phyloP scores from a whole-genome alignment of 2,888 invertebrate genomes.

The Xylota sylvarum region DNA sequence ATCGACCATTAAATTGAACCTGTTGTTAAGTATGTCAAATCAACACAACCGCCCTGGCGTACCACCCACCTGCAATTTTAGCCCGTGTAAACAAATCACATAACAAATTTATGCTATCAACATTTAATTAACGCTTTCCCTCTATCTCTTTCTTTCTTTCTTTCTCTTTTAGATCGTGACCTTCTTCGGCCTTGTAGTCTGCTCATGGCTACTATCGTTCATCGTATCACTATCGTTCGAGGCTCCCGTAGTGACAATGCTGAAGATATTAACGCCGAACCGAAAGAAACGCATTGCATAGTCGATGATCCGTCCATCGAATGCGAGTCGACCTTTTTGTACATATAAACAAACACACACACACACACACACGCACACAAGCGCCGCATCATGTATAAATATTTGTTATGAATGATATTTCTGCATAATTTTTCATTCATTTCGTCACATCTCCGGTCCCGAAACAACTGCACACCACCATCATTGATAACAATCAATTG shows the following conservation, averaged over 20 bases:
- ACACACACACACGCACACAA: conserved; percentile 11
- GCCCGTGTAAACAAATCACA: neutral
- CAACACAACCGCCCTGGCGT: neutral
- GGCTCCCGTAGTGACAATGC: conserved; percentile 93
- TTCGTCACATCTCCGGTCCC: conserved; percentile 17
- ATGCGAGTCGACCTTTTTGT: conserved; percentile 28
- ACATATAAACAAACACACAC: conserved; percentile 29
- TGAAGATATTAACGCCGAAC: conserved; percentile 89
- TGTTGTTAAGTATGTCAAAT: neutral
- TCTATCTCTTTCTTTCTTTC: conserved; percentile 37
- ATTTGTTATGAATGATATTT: conserved; percentile 35
- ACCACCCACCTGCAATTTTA: neutral
- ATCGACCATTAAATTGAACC: neutral
- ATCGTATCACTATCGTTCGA: conserved; percentile 93
- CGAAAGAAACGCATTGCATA: conserved; percentile 84
- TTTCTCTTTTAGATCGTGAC: conserved; percentile 88
- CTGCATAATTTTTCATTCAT: conserved; percentile 32
- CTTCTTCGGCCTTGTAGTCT: conserved; percentile 92
- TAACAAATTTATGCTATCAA: neutral
- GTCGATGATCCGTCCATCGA: conserved; percentile 15
- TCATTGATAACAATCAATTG: conserved; percentile 26
- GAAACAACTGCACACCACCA: conserved; percentile 9
- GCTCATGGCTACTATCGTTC: conserved; percentile 92
- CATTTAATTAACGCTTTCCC: neutral
- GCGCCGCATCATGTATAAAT: conserved; percentile 9